Percentiles rank a stretch among this genome's conserved stretches.
These are phyloP conservation scores for Etheostoma perlongum DNA, from an alignment of 2,797 vertebrate genomes.

Conservation along the genomic window DNA sequence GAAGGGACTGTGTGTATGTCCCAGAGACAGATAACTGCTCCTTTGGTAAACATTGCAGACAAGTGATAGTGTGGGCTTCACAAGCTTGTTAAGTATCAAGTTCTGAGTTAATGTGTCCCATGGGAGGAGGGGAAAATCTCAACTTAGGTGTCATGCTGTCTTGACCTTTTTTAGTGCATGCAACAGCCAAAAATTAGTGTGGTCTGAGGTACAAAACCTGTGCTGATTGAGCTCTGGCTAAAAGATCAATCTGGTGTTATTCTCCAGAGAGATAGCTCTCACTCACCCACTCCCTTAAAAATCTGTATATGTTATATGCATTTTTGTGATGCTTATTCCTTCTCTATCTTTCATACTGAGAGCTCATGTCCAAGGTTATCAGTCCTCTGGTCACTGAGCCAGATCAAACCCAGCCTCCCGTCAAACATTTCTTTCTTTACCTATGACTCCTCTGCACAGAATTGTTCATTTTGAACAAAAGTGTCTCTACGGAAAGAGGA, in stretches of 20 bases:
- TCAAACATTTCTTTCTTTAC: slow-evolving; percentile 55
- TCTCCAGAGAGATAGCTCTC: slow-evolving; percentile 38
- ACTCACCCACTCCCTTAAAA: slow-evolving; percentile 23
- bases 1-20: slow-evolving; percentile 30
- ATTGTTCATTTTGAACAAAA: slow-evolving; percentile 62
- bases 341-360: slow-evolving; percentile 28
- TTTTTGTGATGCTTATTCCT: slow-evolving; percentile 31
- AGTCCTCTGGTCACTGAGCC: slow-evolving; percentile 50
- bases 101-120: slow-evolving; percentile 66
- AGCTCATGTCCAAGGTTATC: slow-evolving; percentile 61
- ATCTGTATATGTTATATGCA: not conserved
- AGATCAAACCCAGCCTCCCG: slow-evolving; percentile 56
- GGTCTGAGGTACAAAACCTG: slow-evolving; percentile 34
- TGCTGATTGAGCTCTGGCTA: slow-evolving; percentile 46
- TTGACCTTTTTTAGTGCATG: slow-evolving; percentile 49
- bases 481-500: slow-evolving; percentile 46
- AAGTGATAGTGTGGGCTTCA: slow-evolving; percentile 50
- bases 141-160: slow-evolving; percentile 37
- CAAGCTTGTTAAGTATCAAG: slow-evolving; percentile 58
- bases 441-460: slow-evolving; percentile 56
- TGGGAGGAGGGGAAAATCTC: slow-evolving; percentile 34
- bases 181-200: slow-evolving; percentile 15
- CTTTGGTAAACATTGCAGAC: slow-evolving; percentile 63
- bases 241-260: slow-evolving; percentile 63
- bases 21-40: slow-evolving; percentile 36